Evolutionary conservation across 2,797 vertebrate genomes (phyloP).

Genomic region (Muscicapa comitata): DNA sequence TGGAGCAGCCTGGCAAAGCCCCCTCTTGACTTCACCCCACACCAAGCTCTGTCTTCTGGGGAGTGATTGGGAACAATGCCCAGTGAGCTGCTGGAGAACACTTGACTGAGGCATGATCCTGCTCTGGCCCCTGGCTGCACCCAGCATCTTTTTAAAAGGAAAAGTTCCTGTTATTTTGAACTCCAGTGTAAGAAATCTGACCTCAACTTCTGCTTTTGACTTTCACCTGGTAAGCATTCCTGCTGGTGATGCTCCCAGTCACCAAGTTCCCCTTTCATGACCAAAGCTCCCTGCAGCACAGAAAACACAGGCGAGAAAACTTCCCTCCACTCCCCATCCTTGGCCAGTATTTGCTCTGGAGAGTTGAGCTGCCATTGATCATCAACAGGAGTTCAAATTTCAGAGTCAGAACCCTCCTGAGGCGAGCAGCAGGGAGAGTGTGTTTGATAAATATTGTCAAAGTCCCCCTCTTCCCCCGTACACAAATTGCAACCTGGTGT

Average conservation of each 20-base stretch:
- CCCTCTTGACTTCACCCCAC: background rate
- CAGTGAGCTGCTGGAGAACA: background rate
- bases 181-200: background rate
- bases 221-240: fast-evolving
- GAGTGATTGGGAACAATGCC: background rate
- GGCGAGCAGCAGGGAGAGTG: fast-evolving
- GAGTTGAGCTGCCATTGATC: background rate
- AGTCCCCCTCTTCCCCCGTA: fast-evolving
- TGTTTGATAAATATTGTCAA: background rate
- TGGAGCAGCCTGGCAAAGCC: background rate
- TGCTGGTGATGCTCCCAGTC: background rate
- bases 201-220: background rate
- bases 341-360: background rate
- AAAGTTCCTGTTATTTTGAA: background rate
- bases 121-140: background rate
- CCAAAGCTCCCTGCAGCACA: background rate
- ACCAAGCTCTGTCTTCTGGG: background rate
- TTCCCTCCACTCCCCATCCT: background rate
- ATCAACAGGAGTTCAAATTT: background rate
- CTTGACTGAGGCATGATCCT: fast-evolving
- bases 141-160: fast-evolving
- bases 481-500: fast-evolving
- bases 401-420: background rate
- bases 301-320: background rate
- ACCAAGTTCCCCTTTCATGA: background rate